phyloP scores from a whole-genome alignment of 2,797 vertebrate species.

The Podargus strigoides region DNA sequence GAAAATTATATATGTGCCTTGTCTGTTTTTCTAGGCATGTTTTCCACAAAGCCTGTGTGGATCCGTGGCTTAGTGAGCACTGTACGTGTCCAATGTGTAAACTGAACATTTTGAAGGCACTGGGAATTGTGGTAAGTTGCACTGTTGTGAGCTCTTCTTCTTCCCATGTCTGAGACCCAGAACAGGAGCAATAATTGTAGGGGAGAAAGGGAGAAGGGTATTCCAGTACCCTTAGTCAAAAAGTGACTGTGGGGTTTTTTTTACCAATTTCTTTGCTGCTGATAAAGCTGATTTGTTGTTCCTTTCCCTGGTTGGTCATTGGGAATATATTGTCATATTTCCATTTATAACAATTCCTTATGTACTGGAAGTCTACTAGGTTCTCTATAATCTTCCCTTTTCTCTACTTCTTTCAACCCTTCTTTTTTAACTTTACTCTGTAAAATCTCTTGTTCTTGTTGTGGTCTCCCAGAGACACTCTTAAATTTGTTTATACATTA shows the following conservation, averaged over 20 bases:
- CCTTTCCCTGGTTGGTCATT: neutral
- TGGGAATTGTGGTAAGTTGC: constrained; percentile 91
- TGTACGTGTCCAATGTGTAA: constrained; percentile 99
- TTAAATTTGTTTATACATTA: neutral
- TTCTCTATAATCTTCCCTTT: neutral
- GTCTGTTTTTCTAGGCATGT: constrained; percentile 82
- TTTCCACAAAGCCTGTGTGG: constrained; percentile 97
- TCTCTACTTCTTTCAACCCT: neutral
- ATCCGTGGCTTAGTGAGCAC: constrained; percentile 96
- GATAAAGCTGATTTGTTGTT: neutral
- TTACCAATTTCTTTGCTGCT: neutral
- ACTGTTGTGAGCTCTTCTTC: neutral
- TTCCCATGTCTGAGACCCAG: neutral
- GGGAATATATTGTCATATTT: neutral
- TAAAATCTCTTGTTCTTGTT: neutral
- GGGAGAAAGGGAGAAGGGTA: neutral
- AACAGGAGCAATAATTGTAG: neutral
- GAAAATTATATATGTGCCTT: neutral
- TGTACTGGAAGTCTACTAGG: neutral
- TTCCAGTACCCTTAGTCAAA: neutral
- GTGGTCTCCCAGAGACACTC: neutral
- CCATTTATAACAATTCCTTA: neutral
- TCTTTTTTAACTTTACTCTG: neutral
- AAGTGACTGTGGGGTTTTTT: neutral
- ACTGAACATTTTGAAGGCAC: constrained; percentile 95